These are phyloP conservation scores for Thripadectes ignobilis DNA, from an alignment of 2,797 vertebrate species.

Conservation along the genomic window DNA sequence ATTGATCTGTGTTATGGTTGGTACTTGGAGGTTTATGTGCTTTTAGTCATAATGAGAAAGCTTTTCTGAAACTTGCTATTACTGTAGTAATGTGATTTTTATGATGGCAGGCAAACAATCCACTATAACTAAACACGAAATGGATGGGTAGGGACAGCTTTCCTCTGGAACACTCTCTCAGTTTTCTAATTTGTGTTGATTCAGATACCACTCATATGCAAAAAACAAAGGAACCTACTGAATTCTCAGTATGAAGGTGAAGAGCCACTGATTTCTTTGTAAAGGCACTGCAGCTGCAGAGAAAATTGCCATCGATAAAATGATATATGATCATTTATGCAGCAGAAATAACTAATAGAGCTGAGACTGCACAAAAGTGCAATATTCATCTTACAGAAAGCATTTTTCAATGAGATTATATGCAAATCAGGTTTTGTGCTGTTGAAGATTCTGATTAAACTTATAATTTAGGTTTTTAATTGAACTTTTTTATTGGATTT, in stretches of 20 bases:
- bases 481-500: conserved; percentile 68
- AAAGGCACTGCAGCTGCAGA: conserved; percentile 30
- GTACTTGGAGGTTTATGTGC: neutral
- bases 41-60: conserved; percentile 2
- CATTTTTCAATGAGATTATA: conserved; percentile 67
- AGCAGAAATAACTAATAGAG: conserved; percentile 63
- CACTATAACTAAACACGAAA: neutral
- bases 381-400: conserved; percentile 43
- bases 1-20: rapidly evolving
- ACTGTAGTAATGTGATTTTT: neutral
- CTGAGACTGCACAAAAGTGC: conserved; percentile 54
- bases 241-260: neutral
- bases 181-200: neutral
- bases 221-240: neutral
- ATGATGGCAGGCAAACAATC: neutral
- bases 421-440: conserved; percentile 63
- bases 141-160: neutral
- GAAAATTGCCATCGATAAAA: conserved; percentile 52
- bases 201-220: neutral
- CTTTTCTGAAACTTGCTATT: neutral
- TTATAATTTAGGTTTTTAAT: conserved; percentile 72
- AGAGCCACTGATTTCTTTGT: neutral
- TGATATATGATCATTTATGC: conserved; percentile 58
- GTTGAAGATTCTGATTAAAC: conserved; percentile 61
- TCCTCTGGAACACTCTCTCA: neutral